A percentile compares a stretch with the other conserved stretches of the same genome.
These are phyloP conservation scores for Drosophila nigrodunni DNA, from an alignment of 1,140 invertebrate genomes.

Conservation along the genomic window DNA sequence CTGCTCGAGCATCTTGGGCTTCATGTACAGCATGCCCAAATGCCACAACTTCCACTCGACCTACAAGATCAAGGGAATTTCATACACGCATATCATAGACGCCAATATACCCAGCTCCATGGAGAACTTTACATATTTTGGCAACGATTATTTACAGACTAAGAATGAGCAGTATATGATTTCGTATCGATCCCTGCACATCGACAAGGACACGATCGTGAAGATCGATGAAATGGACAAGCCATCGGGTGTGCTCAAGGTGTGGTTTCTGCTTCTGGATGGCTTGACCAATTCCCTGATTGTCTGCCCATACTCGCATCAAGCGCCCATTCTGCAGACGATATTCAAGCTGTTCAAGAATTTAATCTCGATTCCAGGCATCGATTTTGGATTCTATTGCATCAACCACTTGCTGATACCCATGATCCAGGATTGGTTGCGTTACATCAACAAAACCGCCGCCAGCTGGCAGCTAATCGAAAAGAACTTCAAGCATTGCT, in stretches of 20 bases:
- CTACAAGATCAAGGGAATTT: slow-evolving; percentile 93
- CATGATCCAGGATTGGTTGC: slow-evolving; percentile 95
- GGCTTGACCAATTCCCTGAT: slow-evolving; percentile 93
- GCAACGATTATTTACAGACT: slow-evolving; percentile 84
- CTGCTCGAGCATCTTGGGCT: slow-evolving; percentile 93
- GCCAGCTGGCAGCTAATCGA: slow-evolving; percentile 90
- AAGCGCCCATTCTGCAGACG: slow-evolving; percentile 93
- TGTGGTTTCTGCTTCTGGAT: slow-evolving; percentile 96
- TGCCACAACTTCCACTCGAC: slow-evolving; percentile 96
- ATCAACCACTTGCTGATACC: slow-evolving; percentile 95
- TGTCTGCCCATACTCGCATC: slow-evolving; percentile 92
- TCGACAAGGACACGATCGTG: slow-evolving; percentile 87
- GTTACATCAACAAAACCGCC: slow-evolving; percentile 89
- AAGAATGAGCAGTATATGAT: slow-evolving; percentile 84
- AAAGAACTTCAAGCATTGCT: slow-evolving; percentile 96
- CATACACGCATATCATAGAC: slow-evolving; percentile 92
- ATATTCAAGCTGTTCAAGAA: slow-evolving; percentile 93
- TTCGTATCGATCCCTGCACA: slow-evolving; percentile 86
- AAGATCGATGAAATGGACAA: slow-evolving; percentile 89
- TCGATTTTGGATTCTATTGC: slow-evolving; percentile 94
- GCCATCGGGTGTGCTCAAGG: slow-evolving; percentile 93
- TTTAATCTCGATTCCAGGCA: slow-evolving; percentile 90
- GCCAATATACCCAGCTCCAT: slow-evolving; percentile 93
- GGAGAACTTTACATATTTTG: slow-evolving; percentile 86
- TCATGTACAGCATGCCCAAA: slow-evolving; percentile 97